These are phyloP conservation scores for Rhinoraja longicauda DNA, from an alignment of 2,797 vertebrate species.

Conservation along the genomic window DNA sequence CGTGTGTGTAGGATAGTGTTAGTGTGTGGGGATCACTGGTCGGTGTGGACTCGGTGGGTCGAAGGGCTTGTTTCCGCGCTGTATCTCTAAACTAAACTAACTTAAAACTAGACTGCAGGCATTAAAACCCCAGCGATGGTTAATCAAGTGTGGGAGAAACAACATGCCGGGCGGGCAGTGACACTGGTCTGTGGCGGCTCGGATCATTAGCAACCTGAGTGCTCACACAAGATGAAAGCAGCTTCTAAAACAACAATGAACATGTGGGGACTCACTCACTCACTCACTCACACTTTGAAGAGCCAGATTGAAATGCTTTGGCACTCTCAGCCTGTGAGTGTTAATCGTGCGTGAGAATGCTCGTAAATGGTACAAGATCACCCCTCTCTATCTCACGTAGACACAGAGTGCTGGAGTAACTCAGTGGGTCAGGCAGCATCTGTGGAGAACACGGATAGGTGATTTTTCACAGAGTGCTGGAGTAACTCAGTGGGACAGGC, in stretches of 20 bases:
- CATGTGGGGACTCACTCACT: neutral
- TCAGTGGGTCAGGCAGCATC: too few species aligned
- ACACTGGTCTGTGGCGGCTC: too few species aligned
- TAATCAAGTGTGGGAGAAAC: neutral
- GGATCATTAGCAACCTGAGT: neutral
- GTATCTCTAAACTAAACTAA: too few species aligned
- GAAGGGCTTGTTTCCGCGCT: too few species aligned
- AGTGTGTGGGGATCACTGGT: too few species aligned
- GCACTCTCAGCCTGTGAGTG: neutral
- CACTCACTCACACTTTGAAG: neutral
- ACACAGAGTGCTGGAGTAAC: too few species aligned
- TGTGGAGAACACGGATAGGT: too few species aligned
- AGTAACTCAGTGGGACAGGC: too few species aligned
- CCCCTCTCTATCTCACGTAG: neutral
- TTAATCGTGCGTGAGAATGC: neutral
- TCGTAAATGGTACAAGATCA: neutral
- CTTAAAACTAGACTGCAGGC: neutral
- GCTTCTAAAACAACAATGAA: neutral
- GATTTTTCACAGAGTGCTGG: too few species aligned
- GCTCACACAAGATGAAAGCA: slow-evolving; percentile 14
- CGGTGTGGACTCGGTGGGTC: too few species aligned
- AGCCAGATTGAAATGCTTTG: neutral
- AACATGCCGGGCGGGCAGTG: too few species aligned
- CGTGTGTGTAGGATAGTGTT: too few species aligned
- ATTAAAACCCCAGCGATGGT: neutral